Base-by-base conservation (phyloP, 2,797 vertebrate species). In the Cuculus canorus region DNA sequence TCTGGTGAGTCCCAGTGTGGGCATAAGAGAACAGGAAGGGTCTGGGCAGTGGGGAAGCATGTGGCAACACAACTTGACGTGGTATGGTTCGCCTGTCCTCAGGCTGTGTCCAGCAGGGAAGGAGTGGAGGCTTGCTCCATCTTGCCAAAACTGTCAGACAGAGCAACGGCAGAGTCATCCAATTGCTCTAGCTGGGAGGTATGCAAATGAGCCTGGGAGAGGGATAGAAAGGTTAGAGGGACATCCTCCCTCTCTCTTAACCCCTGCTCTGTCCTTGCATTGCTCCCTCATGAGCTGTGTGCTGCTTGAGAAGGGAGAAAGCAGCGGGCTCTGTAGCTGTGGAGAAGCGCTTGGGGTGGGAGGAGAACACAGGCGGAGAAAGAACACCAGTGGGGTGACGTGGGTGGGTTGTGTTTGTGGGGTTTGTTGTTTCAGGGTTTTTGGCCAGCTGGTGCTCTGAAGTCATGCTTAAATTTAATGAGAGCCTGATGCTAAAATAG, bases 381-480 rank as follows among this genome's bases (percentile, higher is more conserved):
- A 63, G 82, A 93, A 78, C 90, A 88, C 80, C 70, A 69, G 92
- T 59, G 75, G 75, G 81, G 88, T 84, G 73, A 64, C 84, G 91
- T 88, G 95, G 60, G 93, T 91, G 86, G 93, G 81, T 18, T 94
- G 91, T 90, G 63, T 86, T 94, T 92, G 63, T 92, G 48, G 10
- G 22, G 86, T 91, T 88, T 75, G 73, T 88, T 92, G 82, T 32
- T 32, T 22, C 30, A 53, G 22, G n/a, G 21, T 4, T 3, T 7
- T 68, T 85, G 65, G 56, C 90, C 93, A 96, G 95, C 90, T 93
- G 95, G 89, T 91, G 19, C 76, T 88, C 76, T 94, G 91, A 93
- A 96, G 92, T 87, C 87, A 94, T 92, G 84, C 93, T 95, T 92
- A 86, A 72, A 92, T 95, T 88, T 92, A 92, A 88, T 92, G 52